These are phyloP conservation scores for Napeogenes inachia DNA, from an alignment of 2,888 invertebrate species.

Conservation along the genomic window DNA sequence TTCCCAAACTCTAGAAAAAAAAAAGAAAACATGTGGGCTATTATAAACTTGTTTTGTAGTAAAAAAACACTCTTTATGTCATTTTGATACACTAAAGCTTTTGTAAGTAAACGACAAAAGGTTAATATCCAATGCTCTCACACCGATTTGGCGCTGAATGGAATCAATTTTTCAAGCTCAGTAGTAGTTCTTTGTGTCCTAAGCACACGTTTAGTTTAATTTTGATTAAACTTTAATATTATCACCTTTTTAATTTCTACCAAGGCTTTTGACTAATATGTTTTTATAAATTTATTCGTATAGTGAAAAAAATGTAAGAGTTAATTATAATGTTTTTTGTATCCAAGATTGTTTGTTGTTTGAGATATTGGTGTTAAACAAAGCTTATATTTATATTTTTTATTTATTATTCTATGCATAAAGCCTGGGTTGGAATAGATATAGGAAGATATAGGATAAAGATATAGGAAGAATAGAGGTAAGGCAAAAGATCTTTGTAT, in stretches of 20 bases:
- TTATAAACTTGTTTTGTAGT: slow-evolving; percentile 65
- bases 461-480: no score
- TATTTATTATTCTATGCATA: no score
- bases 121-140: slow-evolving; percentile 45
- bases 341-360: no score
- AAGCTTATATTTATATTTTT: no score
- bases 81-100: slow-evolving; percentile 73
- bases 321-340: no score
- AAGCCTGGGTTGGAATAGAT: no score
- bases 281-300: no score
- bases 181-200: slow-evolving; percentile 68
- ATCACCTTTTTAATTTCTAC: background rate
- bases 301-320: no score
- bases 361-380: no score
- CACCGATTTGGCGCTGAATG: slow-evolving; percentile 66
- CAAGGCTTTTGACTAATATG: no score
- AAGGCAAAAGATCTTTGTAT: no score
- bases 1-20: slow-evolving; percentile 54
- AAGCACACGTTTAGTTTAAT: slow-evolving; percentile 39
- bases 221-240: slow-evolving; percentile 47
- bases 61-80: slow-evolving; percentile 71
- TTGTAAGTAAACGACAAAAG: slow-evolving; percentile 55
- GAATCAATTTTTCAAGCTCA: slow-evolving; percentile 75
- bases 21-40: slow-evolving; percentile 62
- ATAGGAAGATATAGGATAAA: no score